Evolutionary conservation across 2,113 vertebrate genomes (phyloP), one percentile per base, ranked within the genome.

Genomic region (Macaca mulatta): DNA sequence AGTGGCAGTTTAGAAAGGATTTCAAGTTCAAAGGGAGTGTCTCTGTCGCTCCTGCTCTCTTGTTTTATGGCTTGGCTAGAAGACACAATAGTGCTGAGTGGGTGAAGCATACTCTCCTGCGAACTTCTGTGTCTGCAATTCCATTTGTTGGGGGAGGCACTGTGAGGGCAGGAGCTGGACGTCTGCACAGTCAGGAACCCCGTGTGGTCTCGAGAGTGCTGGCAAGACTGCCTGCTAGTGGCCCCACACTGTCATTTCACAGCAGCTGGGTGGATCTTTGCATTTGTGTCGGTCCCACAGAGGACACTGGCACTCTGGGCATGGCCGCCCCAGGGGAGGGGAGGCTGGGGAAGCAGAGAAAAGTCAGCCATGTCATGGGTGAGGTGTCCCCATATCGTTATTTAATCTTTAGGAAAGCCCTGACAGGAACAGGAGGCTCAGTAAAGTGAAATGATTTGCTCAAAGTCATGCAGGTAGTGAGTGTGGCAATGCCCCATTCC

Each of bases 1-100:
- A 98, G 93, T 92, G 92, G 98, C 97, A 98, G 98, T 97, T 98
- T 96, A 98, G 96, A 98, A 96, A 98, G 96, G 97, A 98, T 97
- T 98, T 98, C 97, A 98, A 98, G 98, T 98, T 98, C 98, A 98
- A 98, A 98, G 97, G 95, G 98, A 98, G 97, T 0, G 20, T 98
- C 94, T 98, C 96, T 95, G 96, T 98, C 98, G 96, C 97, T 98
- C 98, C 97, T 97, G 57, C 20, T 45, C 67, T 86, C 88, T 32
- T 64, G 98, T 98, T 98, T 98, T 98, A 98, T 79, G 93, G 98
- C 97, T 97, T 98, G 97, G 96, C 93, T 84, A 97, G 97, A 98
- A 97, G 98, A 98, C 94, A 98, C 95, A 98, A 98, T 90, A 98
- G 98, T 95, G 85, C 35, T n/a, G 96, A 94, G 45, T 98, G 97